Evolutionary conservation across 2,113 vertebrate species (phyloP).

Genomic region (Tricholaema leucomelas): DNA sequence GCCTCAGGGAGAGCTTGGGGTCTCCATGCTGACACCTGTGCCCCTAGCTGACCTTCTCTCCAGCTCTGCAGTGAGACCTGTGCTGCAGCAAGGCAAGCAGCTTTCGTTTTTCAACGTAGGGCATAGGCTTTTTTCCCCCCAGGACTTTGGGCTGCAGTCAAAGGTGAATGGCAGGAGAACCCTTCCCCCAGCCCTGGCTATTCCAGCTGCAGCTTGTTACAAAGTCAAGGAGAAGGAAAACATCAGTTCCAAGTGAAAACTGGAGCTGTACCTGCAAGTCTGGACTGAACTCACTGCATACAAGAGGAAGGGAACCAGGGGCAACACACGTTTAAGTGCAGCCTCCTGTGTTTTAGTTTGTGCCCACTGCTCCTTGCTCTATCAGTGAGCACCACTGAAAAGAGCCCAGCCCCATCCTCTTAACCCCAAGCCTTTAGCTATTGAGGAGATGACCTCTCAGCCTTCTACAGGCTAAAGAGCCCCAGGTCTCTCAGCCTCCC

Average conservation of each 20-base stretch:
- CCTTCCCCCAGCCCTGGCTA: neutral
- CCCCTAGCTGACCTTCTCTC: neutral
- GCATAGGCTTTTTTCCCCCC: neutral
- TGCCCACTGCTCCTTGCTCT: too few relatives aligned
- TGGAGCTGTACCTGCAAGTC: neutral
- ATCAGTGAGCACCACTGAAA: too few relatives aligned
- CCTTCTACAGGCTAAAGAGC: too few relatives aligned
- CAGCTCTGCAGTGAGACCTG: neutral
- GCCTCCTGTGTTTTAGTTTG: too few relatives aligned
- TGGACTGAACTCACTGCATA: neutral
- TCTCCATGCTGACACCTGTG: neutral
- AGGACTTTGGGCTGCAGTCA: neutral
- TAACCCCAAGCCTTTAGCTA: too few relatives aligned
- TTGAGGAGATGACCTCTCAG: too few relatives aligned
- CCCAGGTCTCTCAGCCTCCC: too few relatives aligned
- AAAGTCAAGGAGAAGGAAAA: neutral
- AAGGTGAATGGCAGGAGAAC: neutral
- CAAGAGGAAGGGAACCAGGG: neutral
- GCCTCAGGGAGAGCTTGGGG: accelerated
- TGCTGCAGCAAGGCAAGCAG: neutral
- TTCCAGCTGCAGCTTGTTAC: neutral
- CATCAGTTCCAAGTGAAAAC: neutral
- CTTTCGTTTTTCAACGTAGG: neutral
- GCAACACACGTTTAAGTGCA: neutral
- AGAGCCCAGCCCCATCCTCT: too few relatives aligned